Evolutionary conservation across 2,113 vertebrate species (phyloP), one percentile per base, ranked within the genome.

Genomic region (Synodontis membranacea): DNA sequence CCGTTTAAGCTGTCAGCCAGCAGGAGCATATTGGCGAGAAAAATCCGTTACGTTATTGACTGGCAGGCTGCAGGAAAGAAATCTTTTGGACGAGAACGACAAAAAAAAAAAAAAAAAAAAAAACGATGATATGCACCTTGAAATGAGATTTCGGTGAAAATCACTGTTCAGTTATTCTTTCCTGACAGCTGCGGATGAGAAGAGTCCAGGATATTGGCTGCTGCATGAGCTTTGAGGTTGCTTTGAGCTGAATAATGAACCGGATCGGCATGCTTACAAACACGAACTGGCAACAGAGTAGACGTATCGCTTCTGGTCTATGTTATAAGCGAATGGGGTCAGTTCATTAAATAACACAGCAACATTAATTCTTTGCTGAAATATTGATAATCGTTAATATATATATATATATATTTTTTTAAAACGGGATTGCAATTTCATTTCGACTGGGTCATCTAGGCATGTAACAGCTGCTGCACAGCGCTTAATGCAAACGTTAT

Each of bases 401-500:
- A 92, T n/a, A n/a, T n/a, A n/a, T n/a, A n/a, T n/a, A n/a, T n/a
- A n/a, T n/a, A n/a, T n/a, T n/a, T 93, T 86, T 92, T 90, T 19
- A 23, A 70, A 70, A 72, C 1, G 23, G 23, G 3, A 31, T 31
- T 52, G n/a, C n/a, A 79, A 79, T 37, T 48, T 31, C 17, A 79
- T 54, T 79, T 54, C 28, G 50, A 19, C 6, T 7, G 5, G 31
- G 76, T 9, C 88, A 90, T 91, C 89, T 85, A 54, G 48, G 76
- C 50, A 79, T 79, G 91, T 91, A 93, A 92, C 90, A 82, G 92
- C 89, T 91, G 89, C 91, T 92, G 89, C 87, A 84, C 85, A 46
- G 78, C 89, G 72, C 25, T 88, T 89, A 90, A 93, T 92, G 92
- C 91, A 92, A 84, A 89, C 86, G 78, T 6, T 70, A 31, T 84